Evolutionary conservation across 2,888 invertebrate species (phyloP), one percentile per base, ranked within the genome.

Genomic region (Lucinisca nassula): DNA sequence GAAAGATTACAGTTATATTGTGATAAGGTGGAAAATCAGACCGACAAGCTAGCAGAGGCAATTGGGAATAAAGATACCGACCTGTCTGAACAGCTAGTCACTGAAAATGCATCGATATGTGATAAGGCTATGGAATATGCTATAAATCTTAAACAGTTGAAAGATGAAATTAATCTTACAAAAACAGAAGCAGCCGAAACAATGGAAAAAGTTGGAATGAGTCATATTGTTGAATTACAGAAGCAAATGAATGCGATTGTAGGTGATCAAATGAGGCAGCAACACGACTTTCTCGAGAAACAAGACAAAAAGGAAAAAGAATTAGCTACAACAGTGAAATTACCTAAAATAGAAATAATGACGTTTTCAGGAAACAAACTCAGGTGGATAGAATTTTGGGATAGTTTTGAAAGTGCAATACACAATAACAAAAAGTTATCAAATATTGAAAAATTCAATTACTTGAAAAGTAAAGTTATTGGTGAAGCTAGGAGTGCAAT

Each of bases 211-310:
- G 27, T 30, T 24, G 61, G 30, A 30, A 30, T 61, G 27, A 17
- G 32, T 30, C 30, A 61, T 30, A 61, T 61, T 3, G 61, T 61
- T 30, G 61, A 61, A 30, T 30, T 61, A 61, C 61, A 61, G 32
- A 61, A 61, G 61, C 61, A 61, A n/a, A 61, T 61, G 61, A 61
- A 61, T 61, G 4, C 30, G 8, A 61, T 61, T 30, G 61, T 61
- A 61, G 32, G 4, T 17, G 17, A 61, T 8, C 82, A 82, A 37
- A 75, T 82, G 67, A 61, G 49, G n/a, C 4, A 40, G 75, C 82
- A 82, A 61, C 38, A 76, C 27, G 61, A 75, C 1, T 75, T 58
- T 32, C 17, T 82, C 27, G 76, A 82, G 37, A 76, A 27, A 14
- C 61, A 61, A 61, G 30, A 61, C 4, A 8, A 12, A 24, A 61